Conservation (phyloP, 1,140 invertebrate species). For the Popillia japonica region DNA sequence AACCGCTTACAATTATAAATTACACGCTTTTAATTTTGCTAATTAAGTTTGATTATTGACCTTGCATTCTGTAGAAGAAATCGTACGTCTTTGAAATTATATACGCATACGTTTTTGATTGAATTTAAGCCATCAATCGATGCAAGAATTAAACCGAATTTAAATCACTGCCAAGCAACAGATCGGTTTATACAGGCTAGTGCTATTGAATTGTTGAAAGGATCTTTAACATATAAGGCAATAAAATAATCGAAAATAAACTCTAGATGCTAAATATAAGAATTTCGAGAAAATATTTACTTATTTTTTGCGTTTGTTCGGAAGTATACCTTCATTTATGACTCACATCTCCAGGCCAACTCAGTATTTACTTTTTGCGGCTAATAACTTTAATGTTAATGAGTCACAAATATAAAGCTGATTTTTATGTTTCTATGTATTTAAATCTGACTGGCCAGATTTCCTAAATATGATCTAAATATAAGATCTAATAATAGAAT, state of each 20-base stretch:
- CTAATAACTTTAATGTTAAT: background rate
- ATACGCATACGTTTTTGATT: background rate
- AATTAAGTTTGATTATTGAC: conserved; percentile 5
- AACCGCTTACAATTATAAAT: background rate
- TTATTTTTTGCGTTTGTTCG: background rate
- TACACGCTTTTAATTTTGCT: conserved; percentile 15
- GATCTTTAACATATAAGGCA: background rate
- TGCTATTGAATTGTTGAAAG: too few relatives aligned
- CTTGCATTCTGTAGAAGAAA: background rate
- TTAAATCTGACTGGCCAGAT: background rate
- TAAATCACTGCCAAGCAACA: too few relatives aligned
- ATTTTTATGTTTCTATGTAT: background rate
- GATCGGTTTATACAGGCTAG: too few relatives aligned
- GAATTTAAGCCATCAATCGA: background rate
- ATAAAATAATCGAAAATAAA: background rate
- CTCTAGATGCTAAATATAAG: background rate
- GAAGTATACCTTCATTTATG: background rate
- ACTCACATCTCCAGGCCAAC: background rate
- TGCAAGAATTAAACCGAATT: too few relatives aligned
- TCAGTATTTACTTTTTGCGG: background rate
- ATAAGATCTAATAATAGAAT: background rate
- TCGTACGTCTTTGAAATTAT: background rate
- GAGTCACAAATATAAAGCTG: conserved; percentile 4
- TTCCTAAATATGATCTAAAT: background rate
- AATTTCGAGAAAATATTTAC: background rate